Evolutionary conservation across 2,113 vertebrate species (phyloP), one percentile per base, ranked within the genome.

Genomic region (Gadus chalcogrammus): DNA sequence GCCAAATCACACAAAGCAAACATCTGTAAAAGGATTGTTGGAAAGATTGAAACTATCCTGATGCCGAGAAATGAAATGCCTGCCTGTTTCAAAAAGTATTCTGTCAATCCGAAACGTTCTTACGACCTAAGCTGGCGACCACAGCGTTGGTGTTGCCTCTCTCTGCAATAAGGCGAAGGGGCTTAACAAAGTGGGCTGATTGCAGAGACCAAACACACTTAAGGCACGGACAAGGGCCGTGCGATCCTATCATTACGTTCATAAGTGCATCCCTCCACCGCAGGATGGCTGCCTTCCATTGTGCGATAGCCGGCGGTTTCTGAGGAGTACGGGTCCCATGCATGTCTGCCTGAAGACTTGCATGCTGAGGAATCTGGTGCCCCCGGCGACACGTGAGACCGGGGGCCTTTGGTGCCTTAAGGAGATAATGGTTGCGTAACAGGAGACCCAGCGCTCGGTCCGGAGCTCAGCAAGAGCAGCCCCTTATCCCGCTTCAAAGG

Each of bases 381-480:
- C 42, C 42, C 42, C 1, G 59, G 58, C 13, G 58, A 61, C 67
- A 65, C 61, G 65, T 35, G 68, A 64, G 28, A 17, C 56, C 11
- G 17, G 52, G 62, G 56, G 53, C 63, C 61, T 60, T 0, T 58
- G 55, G 55, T 12, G 20, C 58, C 55, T 71, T 79, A 76, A 81
- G 71, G 74, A 68, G 70, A 38, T 72, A 76, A 74, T 55, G 64
- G 71, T 75, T 74, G 71, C 64, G 61, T 60, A 81, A 65, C 60
- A 65, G 67, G 53, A 65, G 71, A 81, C 69, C 70, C 55, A 48
- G 24, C 38, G 31, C 35, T 58, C 65, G 71, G 66, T 64, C 28
- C 9, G 18, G 24, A 17, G 31, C 64, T 61, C 12, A 38, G 11
- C 56, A 22, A 64, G 38, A 64, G 48, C 71, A 60, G 22, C 62